These are phyloP conservation scores for Pseudomyrmex sp. DNA, from an alignment of 1,140 invertebrate genomes.

Conservation along the genomic window DNA sequence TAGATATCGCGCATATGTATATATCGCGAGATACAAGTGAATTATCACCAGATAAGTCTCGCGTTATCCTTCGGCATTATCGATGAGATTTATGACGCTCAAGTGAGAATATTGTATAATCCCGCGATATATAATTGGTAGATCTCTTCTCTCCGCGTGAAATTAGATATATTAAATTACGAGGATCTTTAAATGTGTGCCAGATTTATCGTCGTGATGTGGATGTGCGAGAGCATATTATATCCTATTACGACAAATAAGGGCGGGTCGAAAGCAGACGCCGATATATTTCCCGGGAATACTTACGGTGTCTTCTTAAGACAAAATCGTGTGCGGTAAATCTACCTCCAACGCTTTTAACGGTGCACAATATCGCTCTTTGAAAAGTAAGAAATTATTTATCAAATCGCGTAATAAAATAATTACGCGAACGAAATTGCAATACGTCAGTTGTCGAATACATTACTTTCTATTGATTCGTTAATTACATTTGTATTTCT, in stretches of 20 bases:
- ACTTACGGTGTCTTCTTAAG: conserved; percentile 15
- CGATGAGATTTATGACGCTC: conserved; percentile 40
- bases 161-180: conserved; percentile 60
- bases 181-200: conserved; percentile 45
- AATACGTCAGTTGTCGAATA: too few species aligned
- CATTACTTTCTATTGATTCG: too few species aligned
- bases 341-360: not conserved
- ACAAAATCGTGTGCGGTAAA: conserved; percentile 17
- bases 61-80: conserved; percentile 50
- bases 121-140: conserved; percentile 33
- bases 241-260: conserved; percentile 41
- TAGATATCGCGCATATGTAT: not conserved
- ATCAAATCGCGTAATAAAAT: too few species aligned
- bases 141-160: conserved; percentile 11
- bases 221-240: conserved; percentile 45
- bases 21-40: conserved; percentile 17
- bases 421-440: too few species aligned
- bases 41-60: conserved; percentile 42
- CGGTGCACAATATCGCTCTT: too few species aligned
- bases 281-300: conserved; percentile 38
- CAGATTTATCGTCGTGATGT: conserved; percentile 37
- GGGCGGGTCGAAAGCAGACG: conserved; percentile 33
- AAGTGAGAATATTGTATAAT: conserved; percentile 31
- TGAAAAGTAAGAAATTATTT: too few species aligned
- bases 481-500: too few species aligned